Conservation (phyloP, 2,113 vertebrate genomes). For the Neogale vison region DNA sequence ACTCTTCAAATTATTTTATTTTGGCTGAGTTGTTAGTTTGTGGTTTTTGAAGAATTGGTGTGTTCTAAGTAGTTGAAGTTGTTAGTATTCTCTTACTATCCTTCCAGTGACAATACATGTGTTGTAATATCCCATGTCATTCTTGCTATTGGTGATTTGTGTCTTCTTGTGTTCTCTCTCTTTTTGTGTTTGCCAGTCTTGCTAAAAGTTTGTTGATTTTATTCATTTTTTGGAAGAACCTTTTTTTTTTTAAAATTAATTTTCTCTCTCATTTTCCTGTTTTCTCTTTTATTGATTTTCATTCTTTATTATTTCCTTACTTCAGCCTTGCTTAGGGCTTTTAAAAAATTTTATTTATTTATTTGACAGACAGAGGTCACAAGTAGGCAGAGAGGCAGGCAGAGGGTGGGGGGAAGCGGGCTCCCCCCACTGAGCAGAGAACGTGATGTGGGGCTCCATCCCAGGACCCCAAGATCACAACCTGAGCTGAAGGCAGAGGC, state of each 20-base stretch:
- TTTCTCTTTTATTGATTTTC: not conserved
- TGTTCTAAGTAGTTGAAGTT: not conserved
- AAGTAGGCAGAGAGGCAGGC: no score
- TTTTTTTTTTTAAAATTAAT: slow-evolving; percentile 1
- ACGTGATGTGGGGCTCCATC: no score
- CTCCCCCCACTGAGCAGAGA: no score
- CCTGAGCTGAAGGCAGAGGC: no score
- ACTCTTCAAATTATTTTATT: slow-evolving; percentile 44
- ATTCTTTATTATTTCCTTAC: not conserved
- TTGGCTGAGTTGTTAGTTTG: not conserved
- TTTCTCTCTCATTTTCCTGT: not conserved
- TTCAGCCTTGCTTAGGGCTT: not conserved
- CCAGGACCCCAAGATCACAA: no score
- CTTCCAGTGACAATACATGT: not conserved
- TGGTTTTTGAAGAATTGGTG: not conserved
- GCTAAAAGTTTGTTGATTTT: not conserved
- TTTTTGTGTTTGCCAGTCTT: not conserved
- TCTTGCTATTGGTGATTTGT: not conserved
- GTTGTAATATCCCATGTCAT: not conserved
- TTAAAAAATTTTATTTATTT: no score
- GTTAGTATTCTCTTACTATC: not conserved
- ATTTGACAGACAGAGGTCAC: no score
- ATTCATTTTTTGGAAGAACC: not conserved
- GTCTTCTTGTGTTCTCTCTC: not conserved
- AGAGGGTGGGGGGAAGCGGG: no score